Base-by-base conservation (phyloP, 2,888 invertebrate genomes). In the Branchipolynoe longqiensis region DNA sequence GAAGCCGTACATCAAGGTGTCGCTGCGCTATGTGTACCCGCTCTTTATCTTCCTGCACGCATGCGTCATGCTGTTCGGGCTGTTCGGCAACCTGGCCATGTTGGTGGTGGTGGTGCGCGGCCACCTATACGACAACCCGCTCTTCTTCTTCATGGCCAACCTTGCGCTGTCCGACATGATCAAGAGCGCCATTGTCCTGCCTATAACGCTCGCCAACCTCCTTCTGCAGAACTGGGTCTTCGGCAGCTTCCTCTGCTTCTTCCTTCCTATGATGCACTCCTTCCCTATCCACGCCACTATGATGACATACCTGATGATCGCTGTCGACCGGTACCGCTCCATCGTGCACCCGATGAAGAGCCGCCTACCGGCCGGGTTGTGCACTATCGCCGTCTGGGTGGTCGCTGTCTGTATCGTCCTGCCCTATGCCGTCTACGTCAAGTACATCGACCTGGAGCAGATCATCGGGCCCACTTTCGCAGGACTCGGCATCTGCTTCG, bases 201-300 rank as follows among this genome's bases (percentile, higher is more conserved):
- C 96, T 22, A 94, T 96, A 8, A 95, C 96, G 0, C 92, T 96
- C 88, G 95, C 95, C 89, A 96, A 96, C 82, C 94, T 96, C 90
- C 94, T 96, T 58, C 94, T 96, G 86, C 95, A 96, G 91, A 96
- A 96, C 95, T 88, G 96, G 96, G 94, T 96, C 87, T 95, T 96
- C 89, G 96, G 96, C 8, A 95, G 96, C 89, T 95, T 96, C 89
- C 92, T 96, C 87, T 96, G 96, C 93, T 96, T 95, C 91, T 96
- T 96, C 91, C 91, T 96, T 88, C 96, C 96, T 0, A 96, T 96
- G 95, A 91, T 96, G 89, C 96, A 96, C 95, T 96, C 96, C 91
- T 95, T 96, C 89, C 96, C 96, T 0, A 93, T 96, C 83, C 96
- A 96, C 91, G 96, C 96, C 82, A 95, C 95, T 31, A 96, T 96